These are phyloP conservation scores for Moxostoma hubbsi DNA, from an alignment of 2,797 vertebrate genomes.

Conservation along the genomic window DNA sequence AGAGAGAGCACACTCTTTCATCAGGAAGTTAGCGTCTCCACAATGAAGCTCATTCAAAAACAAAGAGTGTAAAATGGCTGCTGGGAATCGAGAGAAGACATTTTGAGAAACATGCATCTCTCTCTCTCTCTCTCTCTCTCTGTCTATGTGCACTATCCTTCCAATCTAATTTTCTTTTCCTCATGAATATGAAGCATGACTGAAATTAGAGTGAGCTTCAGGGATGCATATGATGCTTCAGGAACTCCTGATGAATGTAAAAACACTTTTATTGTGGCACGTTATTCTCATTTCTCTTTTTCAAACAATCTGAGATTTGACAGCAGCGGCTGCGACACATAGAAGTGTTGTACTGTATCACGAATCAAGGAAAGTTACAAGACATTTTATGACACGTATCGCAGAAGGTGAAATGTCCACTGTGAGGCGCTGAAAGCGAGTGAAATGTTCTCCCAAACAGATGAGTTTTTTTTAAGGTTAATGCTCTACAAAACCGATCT, in stretches of 20 bases:
- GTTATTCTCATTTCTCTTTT: background rate
- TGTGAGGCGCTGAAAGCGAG: too few relatives aligned
- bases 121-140: background rate
- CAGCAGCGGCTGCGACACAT: too few relatives aligned
- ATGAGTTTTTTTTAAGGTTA: too few relatives aligned
- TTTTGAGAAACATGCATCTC: background rate
- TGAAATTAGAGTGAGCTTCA: conserved; percentile 23
- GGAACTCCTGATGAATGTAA: too few relatives aligned
- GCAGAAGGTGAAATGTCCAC: too few relatives aligned
- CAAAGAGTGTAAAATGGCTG: conserved; percentile 35
- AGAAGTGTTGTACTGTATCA: too few relatives aligned
- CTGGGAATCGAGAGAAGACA: background rate
- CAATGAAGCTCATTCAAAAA: background rate
- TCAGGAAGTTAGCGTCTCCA: background rate
- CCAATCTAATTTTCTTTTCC: conserved; percentile 45
- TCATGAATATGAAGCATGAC: conserved; percentile 48
- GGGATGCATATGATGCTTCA: background rate
- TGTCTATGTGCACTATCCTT: conserved; percentile 11
- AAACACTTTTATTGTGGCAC: too few relatives aligned
- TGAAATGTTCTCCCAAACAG: too few relatives aligned
- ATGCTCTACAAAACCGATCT: too few relatives aligned
- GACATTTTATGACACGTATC: too few relatives aligned
- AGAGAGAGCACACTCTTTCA: background rate
- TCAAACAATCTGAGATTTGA: too few relatives aligned
- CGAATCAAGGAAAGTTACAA: too few relatives aligned